Evolutionary conservation across 2,888 invertebrate species (phyloP).

Genomic region (Atethmia centrago): DNA sequence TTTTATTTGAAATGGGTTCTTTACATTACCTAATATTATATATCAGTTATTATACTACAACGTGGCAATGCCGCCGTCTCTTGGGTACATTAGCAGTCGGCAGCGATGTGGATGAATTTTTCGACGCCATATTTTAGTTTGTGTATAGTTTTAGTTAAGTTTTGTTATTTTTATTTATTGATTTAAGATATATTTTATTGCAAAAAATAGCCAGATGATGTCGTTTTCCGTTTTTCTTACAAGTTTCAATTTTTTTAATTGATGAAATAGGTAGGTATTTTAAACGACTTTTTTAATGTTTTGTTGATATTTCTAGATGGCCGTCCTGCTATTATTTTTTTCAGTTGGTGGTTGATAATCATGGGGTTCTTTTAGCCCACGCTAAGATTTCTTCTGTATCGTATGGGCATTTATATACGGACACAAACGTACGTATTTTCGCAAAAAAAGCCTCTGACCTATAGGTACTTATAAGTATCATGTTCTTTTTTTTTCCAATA

Average conservation of each 20-base stretch:
- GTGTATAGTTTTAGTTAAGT: no score
- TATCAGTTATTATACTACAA: no score
- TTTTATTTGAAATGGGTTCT: constrained; percentile 33
- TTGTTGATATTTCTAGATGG: not conserved
- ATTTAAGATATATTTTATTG: not conserved
- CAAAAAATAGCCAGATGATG: not conserved
- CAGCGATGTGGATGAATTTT: no score
- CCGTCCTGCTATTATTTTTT: not conserved
- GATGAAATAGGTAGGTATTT: not conserved
- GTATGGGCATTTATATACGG: not conserved
- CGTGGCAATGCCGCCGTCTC: no score
- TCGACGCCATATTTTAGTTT: no score
- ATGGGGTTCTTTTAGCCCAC: not conserved
- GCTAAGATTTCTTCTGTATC: not conserved
- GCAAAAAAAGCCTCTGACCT: no score
- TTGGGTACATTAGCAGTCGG: no score
- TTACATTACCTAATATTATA: no score
- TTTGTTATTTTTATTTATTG: no score
- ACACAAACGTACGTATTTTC: no score
- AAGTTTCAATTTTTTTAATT: not conserved
- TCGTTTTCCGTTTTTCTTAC: not conserved
- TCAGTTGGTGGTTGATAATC: not conserved
- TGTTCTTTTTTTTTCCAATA: no score
- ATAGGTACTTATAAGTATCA: no score
- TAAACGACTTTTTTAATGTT: not conserved